A percentile compares a stretch with the other conserved stretches of the same genome.
phyloP scores from a whole-genome alignment of 1,140 invertebrate species.

The Stegodyphus mimosarum region DNA sequence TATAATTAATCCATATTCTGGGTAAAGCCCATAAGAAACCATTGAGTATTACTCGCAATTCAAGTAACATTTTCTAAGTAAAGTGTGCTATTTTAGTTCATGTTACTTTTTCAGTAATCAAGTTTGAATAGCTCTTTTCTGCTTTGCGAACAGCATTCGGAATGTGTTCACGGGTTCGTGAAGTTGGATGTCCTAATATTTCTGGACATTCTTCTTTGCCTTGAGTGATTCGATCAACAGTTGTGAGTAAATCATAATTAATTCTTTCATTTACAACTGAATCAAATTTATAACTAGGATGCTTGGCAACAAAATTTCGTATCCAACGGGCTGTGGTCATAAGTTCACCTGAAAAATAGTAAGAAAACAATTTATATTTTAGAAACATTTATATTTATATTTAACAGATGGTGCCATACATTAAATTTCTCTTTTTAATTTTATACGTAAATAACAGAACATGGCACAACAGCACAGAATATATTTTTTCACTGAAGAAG shows the following conservation, averaged over 20 bases:
- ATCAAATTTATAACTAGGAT: conserved; percentile 91
- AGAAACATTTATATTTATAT: too few relatives aligned
- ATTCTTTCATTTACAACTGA: conserved; percentile 89
- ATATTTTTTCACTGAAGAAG: too few relatives aligned
- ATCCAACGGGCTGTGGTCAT: conserved; percentile 93
- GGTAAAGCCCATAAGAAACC: background rate
- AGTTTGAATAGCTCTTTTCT: conserved; percentile 51
- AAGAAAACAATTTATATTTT: background rate
- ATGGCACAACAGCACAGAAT: too few relatives aligned
- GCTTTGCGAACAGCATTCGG: conserved; percentile 64
- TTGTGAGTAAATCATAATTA: conserved; percentile 91
- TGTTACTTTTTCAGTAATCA: background rate
- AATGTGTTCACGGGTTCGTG: conserved; percentile 66
- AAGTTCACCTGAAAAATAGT: conserved; percentile 66
- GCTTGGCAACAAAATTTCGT: conserved; percentile 86
- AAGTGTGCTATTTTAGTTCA: background rate
- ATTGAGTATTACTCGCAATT: background rate
- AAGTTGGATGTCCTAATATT: conserved; percentile 73
- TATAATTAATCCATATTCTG: background rate
- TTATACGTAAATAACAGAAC: too few relatives aligned
- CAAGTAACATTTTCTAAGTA: background rate
- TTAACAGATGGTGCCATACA: too few relatives aligned
- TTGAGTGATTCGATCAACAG: conserved; percentile 78
- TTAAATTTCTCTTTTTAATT: too few relatives aligned
- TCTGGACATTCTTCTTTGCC: conserved; percentile 78